A percentile compares a stretch with the other conserved stretches of the same genome.
Evolutionary conservation across 2,888 invertebrate genomes (phyloP).

Genomic region (Girardia tigrina): DNA sequence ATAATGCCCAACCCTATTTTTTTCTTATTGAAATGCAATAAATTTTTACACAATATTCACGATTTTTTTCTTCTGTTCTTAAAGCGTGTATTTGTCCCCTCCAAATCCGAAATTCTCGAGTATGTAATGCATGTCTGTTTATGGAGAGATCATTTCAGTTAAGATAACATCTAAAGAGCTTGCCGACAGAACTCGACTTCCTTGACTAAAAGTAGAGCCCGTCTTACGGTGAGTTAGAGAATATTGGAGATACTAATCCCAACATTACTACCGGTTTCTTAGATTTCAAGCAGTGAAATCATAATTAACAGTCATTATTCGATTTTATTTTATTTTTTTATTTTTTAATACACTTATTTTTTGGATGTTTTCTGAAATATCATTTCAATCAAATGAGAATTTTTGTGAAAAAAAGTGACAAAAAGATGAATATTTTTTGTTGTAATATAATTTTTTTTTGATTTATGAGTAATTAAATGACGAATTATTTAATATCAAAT

Average conservation of each 20-base stretch:
- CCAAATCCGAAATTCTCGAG: no score
- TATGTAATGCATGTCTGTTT: not conserved
- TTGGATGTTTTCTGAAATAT: not conserved
- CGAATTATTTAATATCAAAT: no score
- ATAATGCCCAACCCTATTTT: not conserved
- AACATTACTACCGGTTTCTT: constrained; percentile 17
- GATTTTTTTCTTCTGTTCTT: no score
- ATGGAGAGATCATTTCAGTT: constrained; percentile 6
- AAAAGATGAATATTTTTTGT: no score
- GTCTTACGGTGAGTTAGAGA: not conserved
- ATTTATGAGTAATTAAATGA: no score
- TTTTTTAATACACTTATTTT: not conserved
- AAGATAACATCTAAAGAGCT: constrained; percentile 11
- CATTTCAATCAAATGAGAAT: constrained; percentile 1
- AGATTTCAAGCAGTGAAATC: constrained; percentile 10
- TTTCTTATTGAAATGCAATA: not conserved
- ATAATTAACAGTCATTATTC: not conserved
- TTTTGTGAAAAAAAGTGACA: not conserved
- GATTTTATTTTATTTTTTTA: not conserved
- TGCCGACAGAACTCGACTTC: constrained; percentile 4
- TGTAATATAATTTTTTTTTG: no score
- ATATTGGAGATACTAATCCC: constrained; percentile 23
- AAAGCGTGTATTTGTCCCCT: not conserved
- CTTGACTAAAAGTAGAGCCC: constrained; percentile 1
- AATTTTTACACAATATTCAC: not conserved